A percentile compares a stretch with the other conserved stretches of the same genome.
phyloP scores from a whole-genome alignment of 1,140 invertebrate genomes.

The Caenorhabditis briggsae region DNA sequence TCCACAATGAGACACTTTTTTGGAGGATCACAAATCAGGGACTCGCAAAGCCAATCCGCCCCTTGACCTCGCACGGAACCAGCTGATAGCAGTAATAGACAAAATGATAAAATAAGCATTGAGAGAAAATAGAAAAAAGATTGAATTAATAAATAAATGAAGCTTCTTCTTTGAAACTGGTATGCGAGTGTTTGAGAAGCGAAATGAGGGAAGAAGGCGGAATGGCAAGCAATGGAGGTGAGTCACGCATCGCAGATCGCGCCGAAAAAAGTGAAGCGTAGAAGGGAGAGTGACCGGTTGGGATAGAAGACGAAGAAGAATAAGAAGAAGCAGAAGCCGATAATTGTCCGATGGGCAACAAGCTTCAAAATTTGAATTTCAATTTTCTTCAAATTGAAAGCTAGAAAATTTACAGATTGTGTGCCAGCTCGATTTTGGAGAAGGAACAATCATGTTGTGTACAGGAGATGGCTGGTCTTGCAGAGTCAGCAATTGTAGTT shows the following conservation, averaged over 20 bases:
- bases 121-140: too few relatives aligned
- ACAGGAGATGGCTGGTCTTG: conserved; percentile 6
- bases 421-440: conserved; percentile 37
- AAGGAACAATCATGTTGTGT: conserved; percentile 38
- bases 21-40: conserved; percentile 36
- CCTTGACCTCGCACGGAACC: background rate
- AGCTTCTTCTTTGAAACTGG: background rate
- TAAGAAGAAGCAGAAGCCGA: background rate
- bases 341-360: conserved; percentile 28
- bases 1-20: conserved; percentile 33
- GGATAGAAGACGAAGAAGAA: background rate
- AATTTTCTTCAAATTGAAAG: background rate
- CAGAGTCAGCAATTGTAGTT: conserved; percentile 2
- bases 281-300: conserved; percentile 44
- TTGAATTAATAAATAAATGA: background rate
- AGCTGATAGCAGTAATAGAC: background rate
- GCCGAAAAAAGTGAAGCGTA: conserved; percentile 8
- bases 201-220: conserved; percentile 17
- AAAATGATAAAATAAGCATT: background rate
- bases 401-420: conserved; percentile 37
- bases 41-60: conserved; percentile 16
- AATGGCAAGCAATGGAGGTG: conserved; percentile 42
- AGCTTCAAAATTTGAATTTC: conserved; percentile 24
- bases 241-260: conserved; percentile 53
- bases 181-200: too few relatives aligned